These are phyloP conservation scores for Ailuropoda melanoleuca DNA, from an alignment of 2,113 vertebrate species.

Conservation along the genomic window DNA sequence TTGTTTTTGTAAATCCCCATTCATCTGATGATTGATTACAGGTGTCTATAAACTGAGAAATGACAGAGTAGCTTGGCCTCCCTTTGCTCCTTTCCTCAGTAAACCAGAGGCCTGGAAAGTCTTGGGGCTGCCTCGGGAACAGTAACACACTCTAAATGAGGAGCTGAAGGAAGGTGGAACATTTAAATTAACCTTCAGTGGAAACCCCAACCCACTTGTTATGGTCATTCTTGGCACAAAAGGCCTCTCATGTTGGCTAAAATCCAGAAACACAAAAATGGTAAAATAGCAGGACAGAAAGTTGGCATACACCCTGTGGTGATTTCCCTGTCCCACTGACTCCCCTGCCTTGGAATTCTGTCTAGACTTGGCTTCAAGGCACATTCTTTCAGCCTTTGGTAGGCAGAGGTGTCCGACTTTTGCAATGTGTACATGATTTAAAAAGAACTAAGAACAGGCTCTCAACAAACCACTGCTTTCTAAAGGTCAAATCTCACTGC, in stretches of 20 bases:
- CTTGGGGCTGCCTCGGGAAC: constrained; percentile 37
- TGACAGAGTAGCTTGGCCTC: constrained; percentile 9
- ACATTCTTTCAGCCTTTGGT: constrained; percentile 57
- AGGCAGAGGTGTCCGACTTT: constrained; percentile 58
- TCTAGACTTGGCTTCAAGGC: constrained; percentile 68
- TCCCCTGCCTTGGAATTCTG: constrained; percentile 30
- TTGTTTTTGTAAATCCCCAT: constrained; percentile 63
- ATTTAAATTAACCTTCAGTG: constrained; percentile 69
- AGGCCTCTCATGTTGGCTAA: not conserved
- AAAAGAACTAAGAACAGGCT: constrained; percentile 64
- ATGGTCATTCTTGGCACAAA: constrained; percentile 59
- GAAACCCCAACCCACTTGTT: constrained; percentile 62
- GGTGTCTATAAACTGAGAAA: constrained; percentile 51
- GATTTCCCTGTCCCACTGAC: constrained; percentile 16
- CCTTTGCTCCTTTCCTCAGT: constrained; percentile 23
- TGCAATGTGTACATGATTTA: constrained; percentile 56
- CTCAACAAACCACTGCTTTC: constrained; percentile 67
- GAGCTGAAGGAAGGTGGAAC: constrained; percentile 57
- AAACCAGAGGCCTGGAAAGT: constrained; percentile 53
- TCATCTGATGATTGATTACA: constrained; percentile 65
- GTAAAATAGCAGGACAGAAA: constrained; percentile 63
- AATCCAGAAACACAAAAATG: constrained; percentile 68
- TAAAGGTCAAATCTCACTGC: constrained; percentile 73
- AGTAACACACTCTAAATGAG: not conserved
- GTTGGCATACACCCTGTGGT: constrained; percentile 40